Evolutionary conservation across 1,140 invertebrate genomes (phyloP).

Genomic region (Megalonaias nervosa): DNA sequence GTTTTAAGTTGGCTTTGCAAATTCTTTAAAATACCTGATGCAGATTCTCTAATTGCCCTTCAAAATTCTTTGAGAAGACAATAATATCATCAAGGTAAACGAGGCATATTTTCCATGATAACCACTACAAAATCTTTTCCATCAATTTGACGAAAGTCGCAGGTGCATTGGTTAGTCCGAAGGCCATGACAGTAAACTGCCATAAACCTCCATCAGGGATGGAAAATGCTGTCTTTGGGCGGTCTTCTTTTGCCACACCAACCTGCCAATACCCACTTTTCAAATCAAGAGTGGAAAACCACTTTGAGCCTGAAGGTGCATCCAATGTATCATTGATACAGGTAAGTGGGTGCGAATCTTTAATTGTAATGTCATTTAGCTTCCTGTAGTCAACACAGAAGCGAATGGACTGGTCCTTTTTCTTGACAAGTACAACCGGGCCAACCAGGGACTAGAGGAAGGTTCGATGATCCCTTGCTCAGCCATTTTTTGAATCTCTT

Average conservation of each 20-base stretch:
- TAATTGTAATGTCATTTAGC: constrained; percentile 7
- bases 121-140: too few species aligned
- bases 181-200: too few species aligned
- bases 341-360: constrained; percentile 26
- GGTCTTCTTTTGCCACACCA: constrained; percentile 53
- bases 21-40: too few species aligned
- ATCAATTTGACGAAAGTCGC: too few species aligned
- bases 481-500: constrained; percentile 21
- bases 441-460: constrained; percentile 7
- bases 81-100: too few species aligned
- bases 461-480: constrained; percentile 17
- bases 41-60: too few species aligned
- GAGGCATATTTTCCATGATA: too few species aligned
- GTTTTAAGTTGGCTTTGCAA: too few species aligned
- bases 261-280: constrained; percentile 66
- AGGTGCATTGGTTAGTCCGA: too few species aligned
- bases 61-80: too few species aligned
- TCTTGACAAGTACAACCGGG: constrained; percentile 1
- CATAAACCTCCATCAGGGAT: too few species aligned
- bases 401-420: constrained; percentile 9
- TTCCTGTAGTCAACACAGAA: constrained; percentile 28
- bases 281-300: constrained; percentile 31
- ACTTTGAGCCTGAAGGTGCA: constrained; percentile 28
- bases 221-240: constrained; percentile 58
- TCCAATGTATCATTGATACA: constrained; percentile 39